A percentile compares a stretch with the other conserved stretches of the same genome.
Evolutionary conservation across 2,888 invertebrate species (phyloP).

Genomic region (Argyresthia albistria): DNA sequence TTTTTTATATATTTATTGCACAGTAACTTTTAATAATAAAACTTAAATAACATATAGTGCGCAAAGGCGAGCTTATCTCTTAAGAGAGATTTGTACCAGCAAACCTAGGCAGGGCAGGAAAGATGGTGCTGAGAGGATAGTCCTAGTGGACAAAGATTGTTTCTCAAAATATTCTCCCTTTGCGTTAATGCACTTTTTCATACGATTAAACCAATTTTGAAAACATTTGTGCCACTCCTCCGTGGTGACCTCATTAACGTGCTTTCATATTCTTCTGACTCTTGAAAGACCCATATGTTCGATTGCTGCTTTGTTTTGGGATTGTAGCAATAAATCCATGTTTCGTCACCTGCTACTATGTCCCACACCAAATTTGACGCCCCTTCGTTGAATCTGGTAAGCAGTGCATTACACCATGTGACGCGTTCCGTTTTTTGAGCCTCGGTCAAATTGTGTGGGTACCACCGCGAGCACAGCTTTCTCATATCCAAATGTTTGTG

Average conservation of each 20-base stretch:
- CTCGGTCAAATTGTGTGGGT: slow-evolving; percentile 7
- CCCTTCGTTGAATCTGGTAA: slow-evolving; percentile 25
- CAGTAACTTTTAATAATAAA: too few relatives aligned
- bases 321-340: background rate
- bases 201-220: slow-evolving; percentile 2
- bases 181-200: slow-evolving; percentile 1
- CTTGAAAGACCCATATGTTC: background rate
- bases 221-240: background rate
- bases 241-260: slow-evolving; percentile 2
- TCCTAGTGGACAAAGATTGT: too few relatives aligned
- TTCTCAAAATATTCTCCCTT: background rate
- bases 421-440: slow-evolving; percentile 16
- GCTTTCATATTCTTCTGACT: background rate
- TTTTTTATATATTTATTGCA: too few relatives aligned
- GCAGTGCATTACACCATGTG: slow-evolving; percentile 20
- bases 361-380: slow-evolving; percentile 2
- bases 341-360: slow-evolving; percentile 6
- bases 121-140: too few relatives aligned
- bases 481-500: slow-evolving; percentile 6
- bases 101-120: too few relatives aligned
- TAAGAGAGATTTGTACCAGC: too few relatives aligned
- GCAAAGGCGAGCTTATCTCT: too few relatives aligned
- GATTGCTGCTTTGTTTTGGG: background rate
- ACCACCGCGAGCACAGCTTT: slow-evolving; percentile 8
- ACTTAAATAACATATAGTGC: too few relatives aligned